These are phyloP conservation scores for Drosophila merina DNA, from an alignment of 2,888 invertebrate genomes.

Conservation along the genomic window DNA sequence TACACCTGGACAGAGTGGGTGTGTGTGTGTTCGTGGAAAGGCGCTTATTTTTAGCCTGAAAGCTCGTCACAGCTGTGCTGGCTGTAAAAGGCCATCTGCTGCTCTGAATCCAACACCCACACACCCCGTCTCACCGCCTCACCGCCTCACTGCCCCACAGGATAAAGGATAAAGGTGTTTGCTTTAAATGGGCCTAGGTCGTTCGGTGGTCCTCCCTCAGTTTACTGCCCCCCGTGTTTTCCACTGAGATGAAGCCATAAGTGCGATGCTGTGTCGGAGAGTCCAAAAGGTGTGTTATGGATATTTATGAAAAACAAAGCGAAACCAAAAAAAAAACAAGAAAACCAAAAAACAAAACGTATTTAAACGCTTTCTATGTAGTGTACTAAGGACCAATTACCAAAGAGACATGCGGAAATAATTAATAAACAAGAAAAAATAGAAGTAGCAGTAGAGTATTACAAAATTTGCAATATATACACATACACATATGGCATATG, in stretches of 20 bases:
- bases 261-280: constrained; percentile 46
- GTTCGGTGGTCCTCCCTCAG: background rate
- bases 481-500: constrained; percentile 33
- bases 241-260: constrained; percentile 40
- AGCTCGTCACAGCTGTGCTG: constrained; percentile 61
- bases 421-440: constrained; percentile 33
- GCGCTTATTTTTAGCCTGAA: constrained; percentile 51
- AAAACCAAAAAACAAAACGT: constrained; percentile 7
- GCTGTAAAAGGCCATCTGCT: constrained; percentile 59
- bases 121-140: background rate
- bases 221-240: background rate
- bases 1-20: constrained; percentile 20
- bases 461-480: constrained; percentile 60
- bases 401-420: constrained; percentile 40
- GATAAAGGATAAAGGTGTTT: constrained; percentile 55
- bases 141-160: constrained; percentile 12
- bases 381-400: constrained; percentile 75
- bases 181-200: constrained; percentile 50
- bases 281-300: constrained; percentile 56
- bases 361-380: constrained; percentile 66
- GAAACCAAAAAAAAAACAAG: constrained; percentile 39
- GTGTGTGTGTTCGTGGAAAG: constrained; percentile 6
- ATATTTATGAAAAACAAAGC: constrained; percentile 36
- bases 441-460: constrained; percentile 42
- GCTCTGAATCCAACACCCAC: constrained; percentile 11